A percentile compares a stretch with the other conserved stretches of the same genome.
Evolutionary conservation across 2,888 invertebrate genomes (phyloP).

Genomic region (Spilarctia lutea): DNA sequence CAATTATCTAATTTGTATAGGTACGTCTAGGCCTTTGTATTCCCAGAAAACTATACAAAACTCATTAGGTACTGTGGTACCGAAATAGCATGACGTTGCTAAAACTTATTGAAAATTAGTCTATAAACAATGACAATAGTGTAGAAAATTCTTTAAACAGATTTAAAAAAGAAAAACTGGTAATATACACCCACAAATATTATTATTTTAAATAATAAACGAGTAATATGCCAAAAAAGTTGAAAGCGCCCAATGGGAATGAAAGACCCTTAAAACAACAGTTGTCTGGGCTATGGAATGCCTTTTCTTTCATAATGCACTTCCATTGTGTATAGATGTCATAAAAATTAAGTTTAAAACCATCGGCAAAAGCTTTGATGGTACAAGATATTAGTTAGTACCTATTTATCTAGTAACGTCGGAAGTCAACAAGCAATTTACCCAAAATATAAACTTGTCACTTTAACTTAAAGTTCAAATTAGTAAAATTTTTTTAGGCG

Average conservation of each 20-base stretch:
- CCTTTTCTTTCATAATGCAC: conserved; percentile 75
- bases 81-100: conserved; percentile 67
- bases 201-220: conserved; percentile 62
- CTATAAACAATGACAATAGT: conserved; percentile 19
- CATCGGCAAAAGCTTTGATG: conserved; percentile 82
- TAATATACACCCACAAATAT: conserved; percentile 67
- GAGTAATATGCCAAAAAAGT: conserved; percentile 58
- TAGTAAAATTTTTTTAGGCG: conserved; percentile 38
- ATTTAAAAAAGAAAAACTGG: no score
- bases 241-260: conserved; percentile 57
- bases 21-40: conserved; percentile 48
- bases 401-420: conserved; percentile 33
- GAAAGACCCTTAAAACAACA: conserved; percentile 66
- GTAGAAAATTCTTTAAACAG: conserved; percentile 20
- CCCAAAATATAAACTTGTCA: conserved; percentile 17
- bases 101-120: conserved; percentile 18
- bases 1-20: conserved; percentile 60
- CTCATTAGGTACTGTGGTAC: conserved; percentile 73
- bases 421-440: conserved; percentile 28
- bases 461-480: conserved; percentile 37
- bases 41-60: conserved; percentile 53
- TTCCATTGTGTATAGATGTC: conserved; percentile 76
- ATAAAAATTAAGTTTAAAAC: conserved; percentile 83
- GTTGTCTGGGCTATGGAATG: conserved; percentile 71
- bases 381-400: conserved; percentile 69